Base-by-base conservation (phyloP, 2,888 invertebrate genomes). In the Liopterus haemorrhoidalis region DNA sequence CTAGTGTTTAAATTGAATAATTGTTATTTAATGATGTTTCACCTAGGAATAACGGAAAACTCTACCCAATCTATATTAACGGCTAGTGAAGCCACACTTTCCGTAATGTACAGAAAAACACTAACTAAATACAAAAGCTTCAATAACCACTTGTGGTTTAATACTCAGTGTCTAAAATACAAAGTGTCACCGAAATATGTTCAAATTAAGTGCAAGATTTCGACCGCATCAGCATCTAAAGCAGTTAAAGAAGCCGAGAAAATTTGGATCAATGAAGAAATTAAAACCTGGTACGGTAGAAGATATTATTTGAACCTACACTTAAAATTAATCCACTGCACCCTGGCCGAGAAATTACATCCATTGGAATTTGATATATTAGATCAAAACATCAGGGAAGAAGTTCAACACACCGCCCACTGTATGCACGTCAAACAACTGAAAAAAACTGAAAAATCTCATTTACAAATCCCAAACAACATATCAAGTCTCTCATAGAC, bases 301-400 rank as follows among this genome's bases (percentile, higher is more conserved):
- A 24, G 27, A 25, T 9, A 38, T 25, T 12, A 38, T 25, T 15
- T 38, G 3, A n/a, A 18, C 19, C 5, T 27, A 16, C 38, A 38
- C 16, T 19, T 22, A 15, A 38, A 38, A 15, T 11, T 38, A n/a
- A 38, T 25, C 18, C 38, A 38, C 16, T 14, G 25, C n/a, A 19
- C 21, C 21, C 16, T 37, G 15, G 24, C 24, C 8, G 3, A 12
- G 5, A 8, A 14, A 21, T 22, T 37, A 24, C 38, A 38, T 25
- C 38, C 38, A 9, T 16, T 38, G 4, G 38, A 38, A 38, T 38
- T 38, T 38, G 38, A 38, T n/a, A 25, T 38, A 4, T 15, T 38
- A 8, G 27, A 25, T 15, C 38, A 38, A 38, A 11, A 11, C 15
- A 38, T 25, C 9, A 15, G 18, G 11, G 27, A 25, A n/a, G n/a